Conservation (phyloP, 2,888 invertebrate species). For the Apotomis betuletana region DNA sequence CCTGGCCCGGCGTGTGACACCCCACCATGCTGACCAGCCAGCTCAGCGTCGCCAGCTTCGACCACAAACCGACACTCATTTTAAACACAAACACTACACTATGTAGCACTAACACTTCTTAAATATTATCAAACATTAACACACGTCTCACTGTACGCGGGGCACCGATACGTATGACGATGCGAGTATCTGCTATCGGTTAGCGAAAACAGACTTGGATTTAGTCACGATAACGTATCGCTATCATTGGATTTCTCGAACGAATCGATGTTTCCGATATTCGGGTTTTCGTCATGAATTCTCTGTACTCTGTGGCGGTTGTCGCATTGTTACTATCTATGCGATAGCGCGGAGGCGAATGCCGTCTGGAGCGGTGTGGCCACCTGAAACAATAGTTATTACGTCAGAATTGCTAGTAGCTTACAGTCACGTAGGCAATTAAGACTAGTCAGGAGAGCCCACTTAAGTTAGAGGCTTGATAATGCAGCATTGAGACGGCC, state of each 20-base stretch:
- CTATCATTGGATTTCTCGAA: constrained; percentile 60
- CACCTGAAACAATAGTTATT: constrained; percentile 73
- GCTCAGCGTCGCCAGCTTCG: constrained; percentile 65
- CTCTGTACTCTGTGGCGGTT: constrained; percentile 38
- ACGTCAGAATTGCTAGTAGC: constrained; percentile 56
- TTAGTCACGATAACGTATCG: constrained; percentile 56
- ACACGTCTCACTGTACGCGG: constrained; percentile 42
- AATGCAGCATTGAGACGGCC: constrained; percentile 18
- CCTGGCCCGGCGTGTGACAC: constrained; percentile 72
- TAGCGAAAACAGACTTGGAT: constrained; percentile 64
- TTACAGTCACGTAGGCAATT: constrained; percentile 53
- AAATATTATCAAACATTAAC: constrained; percentile 64
- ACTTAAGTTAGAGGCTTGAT: constrained; percentile 22
- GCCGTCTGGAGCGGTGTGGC: constrained; percentile 76
- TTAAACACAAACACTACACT: constrained; percentile 60
- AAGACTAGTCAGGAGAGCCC: constrained; percentile 30
- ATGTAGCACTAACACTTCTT: constrained; percentile 56
- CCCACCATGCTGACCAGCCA: constrained; percentile 67
- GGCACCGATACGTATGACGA: constrained; percentile 44
- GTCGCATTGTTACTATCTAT: constrained; percentile 27
- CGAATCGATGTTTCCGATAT: constrained; percentile 43
- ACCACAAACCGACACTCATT: constrained; percentile 73
- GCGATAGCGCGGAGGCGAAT: constrained; percentile 60
- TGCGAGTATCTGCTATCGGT: constrained; percentile 59
- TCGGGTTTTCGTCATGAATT: constrained; percentile 46